Evolutionary conservation across 2,888 invertebrate genomes (phyloP).

Genomic region (Chaetogeoica ovagalla): DNA sequence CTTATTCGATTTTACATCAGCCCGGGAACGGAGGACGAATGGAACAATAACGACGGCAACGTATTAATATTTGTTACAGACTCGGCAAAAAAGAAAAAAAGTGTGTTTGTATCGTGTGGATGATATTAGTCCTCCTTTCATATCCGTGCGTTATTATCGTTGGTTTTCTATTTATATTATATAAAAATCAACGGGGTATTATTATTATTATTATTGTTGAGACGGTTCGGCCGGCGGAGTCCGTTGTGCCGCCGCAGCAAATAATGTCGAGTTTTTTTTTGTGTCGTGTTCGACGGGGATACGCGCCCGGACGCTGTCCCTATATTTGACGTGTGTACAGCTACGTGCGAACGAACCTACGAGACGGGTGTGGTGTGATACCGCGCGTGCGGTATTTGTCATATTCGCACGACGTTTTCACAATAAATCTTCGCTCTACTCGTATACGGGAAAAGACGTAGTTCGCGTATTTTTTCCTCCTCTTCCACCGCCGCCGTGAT

Average conservation of each 20-base stretch:
- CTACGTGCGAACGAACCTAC: slow-evolving; percentile 12
- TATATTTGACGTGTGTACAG: too few relatives aligned
- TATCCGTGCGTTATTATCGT: too few relatives aligned
- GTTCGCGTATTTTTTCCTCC: slow-evolving; percentile 21
- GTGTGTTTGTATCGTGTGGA: too few relatives aligned
- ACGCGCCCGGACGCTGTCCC: too few relatives aligned
- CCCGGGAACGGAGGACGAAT: too few relatives aligned
- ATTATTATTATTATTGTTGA: slow-evolving; percentile 18
- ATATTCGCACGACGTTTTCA: slow-evolving; percentile 35
- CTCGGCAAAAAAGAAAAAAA: too few relatives aligned
- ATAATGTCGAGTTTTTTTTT: slow-evolving; percentile 18
- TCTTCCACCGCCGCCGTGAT: slow-evolving; percentile 17
- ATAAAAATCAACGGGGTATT: background rate
- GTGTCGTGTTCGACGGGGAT: background rate
- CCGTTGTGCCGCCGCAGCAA: background rate
- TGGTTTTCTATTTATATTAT: too few relatives aligned
- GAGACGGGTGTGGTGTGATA: background rate
- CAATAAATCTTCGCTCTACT: slow-evolving; percentile 36
- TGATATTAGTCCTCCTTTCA: too few relatives aligned
- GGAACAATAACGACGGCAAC: too few relatives aligned
- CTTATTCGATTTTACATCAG: too few relatives aligned
- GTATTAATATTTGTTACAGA: too few relatives aligned
- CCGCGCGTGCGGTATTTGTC: slow-evolving; percentile 1
- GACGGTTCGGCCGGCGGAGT: background rate
- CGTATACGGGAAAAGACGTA: slow-evolving; percentile 1